Evolutionary conservation across 2,797 vertebrate species (phyloP), one percentile per base, ranked within the genome.

Genomic region (Hapalemur alaotrensis): DNA sequence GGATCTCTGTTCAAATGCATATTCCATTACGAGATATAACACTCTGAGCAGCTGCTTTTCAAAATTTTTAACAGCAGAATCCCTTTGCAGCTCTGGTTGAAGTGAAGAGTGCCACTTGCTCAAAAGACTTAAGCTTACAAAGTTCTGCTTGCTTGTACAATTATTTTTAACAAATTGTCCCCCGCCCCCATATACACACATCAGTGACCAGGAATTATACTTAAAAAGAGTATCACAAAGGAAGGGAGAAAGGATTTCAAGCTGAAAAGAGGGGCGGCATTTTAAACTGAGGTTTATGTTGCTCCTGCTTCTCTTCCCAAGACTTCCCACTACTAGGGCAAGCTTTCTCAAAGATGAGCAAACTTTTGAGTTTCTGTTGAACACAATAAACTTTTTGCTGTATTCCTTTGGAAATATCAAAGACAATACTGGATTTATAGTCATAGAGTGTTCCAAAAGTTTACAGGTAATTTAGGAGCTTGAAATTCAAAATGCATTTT

Each of bases 401-500:
- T 41, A 63, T 91, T 94, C 13, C n/a, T 94, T 54, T 52, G 18
- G 35, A 72, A 69, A 23, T 25, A 79, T 85, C 30, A 78, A 54
- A 93, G 67, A 59, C 15, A 85, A 38, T 5, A 52, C 9, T 22
- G 0, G 4, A 79, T 69, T 89, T 89, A 59, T 82, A 91, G 61
- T 1, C 38, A 63, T 43, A 41, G 76, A 43, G 13, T 75, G 9
- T 70, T 82, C 67, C 52, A 67, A 86, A 95, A 84, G 76, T 81
- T 84, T 81, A 50, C 22, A 81, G 43, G 30, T 92, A 88, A 78
- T 23, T 67, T 72, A 76, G 43, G 32, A 69, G 41, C 38, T 95
- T 91, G 30, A 54, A 93, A 94, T 83, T 67, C 57, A 80, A 65
- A 88, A 89, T 83, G 22, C 12, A 38, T 67, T 91, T 96, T 52